A percentile compares a stretch with the other conserved stretches of the same genome.
Conservation (phyloP, 2,113 vertebrate genomes). For the Rhegmatorhina hoffmannsi region DNA sequence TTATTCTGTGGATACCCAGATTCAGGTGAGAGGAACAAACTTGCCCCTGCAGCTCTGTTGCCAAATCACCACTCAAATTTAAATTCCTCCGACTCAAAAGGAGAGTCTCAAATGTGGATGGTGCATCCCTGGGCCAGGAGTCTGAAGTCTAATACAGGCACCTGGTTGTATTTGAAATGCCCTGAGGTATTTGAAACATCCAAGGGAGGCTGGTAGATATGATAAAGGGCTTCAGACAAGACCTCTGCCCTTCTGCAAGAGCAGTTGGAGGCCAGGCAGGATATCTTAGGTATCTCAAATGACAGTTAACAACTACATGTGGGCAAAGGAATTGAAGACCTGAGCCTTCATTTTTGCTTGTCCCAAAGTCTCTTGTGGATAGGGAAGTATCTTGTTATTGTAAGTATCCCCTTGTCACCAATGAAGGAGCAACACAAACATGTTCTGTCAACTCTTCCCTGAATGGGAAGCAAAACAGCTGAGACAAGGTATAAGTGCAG, state of each 20-base stretch:
- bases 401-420: not conserved
- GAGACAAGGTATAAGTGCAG: not conserved
- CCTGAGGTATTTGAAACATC: slow-evolving; percentile 16
- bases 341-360: not conserved
- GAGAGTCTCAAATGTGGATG: not conserved
- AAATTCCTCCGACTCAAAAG: not conserved
- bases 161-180: slow-evolving; percentile 26
- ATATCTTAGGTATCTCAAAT: slow-evolving; percentile 30
- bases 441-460: not conserved
- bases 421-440: not conserved
- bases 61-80: not conserved
- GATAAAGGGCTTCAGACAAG: slow-evolving; percentile 25
- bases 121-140: not conserved
- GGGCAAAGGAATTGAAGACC: not conserved
- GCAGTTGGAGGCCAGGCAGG: slow-evolving; percentile 57
- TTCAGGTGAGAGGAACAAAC: not conserved
- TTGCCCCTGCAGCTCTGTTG: not conserved
- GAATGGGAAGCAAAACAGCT: not conserved
- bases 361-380: not conserved
- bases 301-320: slow-evolving; percentile 5
- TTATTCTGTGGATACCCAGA: not conserved
- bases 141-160: not conserved
- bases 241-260: slow-evolving; percentile 44
- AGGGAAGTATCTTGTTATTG: not conserved
- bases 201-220: not conserved